Evolutionary conservation across 2,888 invertebrate species (phyloP), one percentile per base, ranked within the genome.

Genomic region (Graphium colonna): DNA sequence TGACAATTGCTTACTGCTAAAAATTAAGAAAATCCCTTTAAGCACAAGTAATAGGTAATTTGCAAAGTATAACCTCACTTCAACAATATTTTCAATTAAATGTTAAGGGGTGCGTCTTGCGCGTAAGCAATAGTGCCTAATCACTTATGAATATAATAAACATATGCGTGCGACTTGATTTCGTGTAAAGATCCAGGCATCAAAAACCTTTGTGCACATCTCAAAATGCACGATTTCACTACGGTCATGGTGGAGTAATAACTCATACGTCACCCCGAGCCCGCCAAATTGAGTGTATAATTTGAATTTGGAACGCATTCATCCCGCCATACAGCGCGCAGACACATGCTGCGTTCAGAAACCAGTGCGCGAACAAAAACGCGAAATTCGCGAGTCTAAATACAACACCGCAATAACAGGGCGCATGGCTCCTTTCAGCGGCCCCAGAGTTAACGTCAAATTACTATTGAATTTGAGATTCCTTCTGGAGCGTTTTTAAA

Each of bases 401-500:
- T 86, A 85, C 82, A 83, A 81, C 82, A 87, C 87, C 86, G 81
- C 87, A 85, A 81, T 79, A n/a, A 81, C 83, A 84, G 85, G 79
- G 80, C 79, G 75, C 65, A n/a, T n/a, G 71, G 67, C 69, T 68
- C 52, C 71, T 61, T 69, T 83, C 82, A 80, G 79, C 74, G 79
- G n/a, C 81, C 84, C 84, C 76, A 74, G 70, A 75, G 75, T 82
- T 79, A 77, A 63, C 66, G 67, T 78, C 75, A 86, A 86, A 87
- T 87, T 82, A 82, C 87, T 82, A 84, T 87, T 87, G 85, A 85
- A 87, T 87, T 82, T 85, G 82, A 85, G 82, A 85, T 79, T 76
- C 80, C 78, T 77, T 75, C 79, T 77, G 75, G 78, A 83, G 79
- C 75, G 80, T 82, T 83, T 83, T 82, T 84, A 71, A 83, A 86